A percentile compares a stretch with the other conserved stretches of the same genome.
phyloP scores from a whole-genome alignment of 30 jellyfish, hydroid and myxozoan species.

The Phacellophora camtschatica region DNA sequence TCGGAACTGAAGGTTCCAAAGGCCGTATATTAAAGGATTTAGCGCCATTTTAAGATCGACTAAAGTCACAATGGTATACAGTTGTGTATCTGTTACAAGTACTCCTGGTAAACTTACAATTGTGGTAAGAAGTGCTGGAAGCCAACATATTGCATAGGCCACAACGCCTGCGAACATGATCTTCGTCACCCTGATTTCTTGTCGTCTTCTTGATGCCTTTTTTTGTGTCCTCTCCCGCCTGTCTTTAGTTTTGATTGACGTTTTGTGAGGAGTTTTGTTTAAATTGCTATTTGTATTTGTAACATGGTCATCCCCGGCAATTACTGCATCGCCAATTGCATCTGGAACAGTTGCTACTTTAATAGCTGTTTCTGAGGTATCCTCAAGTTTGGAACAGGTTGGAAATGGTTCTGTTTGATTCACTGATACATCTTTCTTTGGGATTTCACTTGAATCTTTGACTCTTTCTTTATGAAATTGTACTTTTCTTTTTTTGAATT shows the following conservation, averaged over 20 bases:
- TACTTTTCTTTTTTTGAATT: too few species aligned
- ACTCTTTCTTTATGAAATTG: not conserved
- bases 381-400: not conserved
- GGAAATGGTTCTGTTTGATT: not conserved
- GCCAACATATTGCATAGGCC: slow-evolving; percentile 77
- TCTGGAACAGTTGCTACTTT: not conserved
- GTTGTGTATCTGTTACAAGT: not conserved
- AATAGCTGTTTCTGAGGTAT: not conserved
- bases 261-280: not conserved
- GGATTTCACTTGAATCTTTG: not conserved
- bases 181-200: slow-evolving; percentile 59
- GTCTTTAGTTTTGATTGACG: not conserved
- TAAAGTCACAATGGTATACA: slow-evolving; percentile 35
- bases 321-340: not conserved
- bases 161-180: slow-evolving; percentile 57
- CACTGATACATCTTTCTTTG: not conserved
- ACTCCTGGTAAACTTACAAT: slow-evolving; percentile 12
- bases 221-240: not conserved
- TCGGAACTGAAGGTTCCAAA: slow-evolving; percentile 56
- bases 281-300: too few species aligned
- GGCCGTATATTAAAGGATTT: slow-evolving; percentile 77
- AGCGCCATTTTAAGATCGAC: slow-evolving; percentile 60
- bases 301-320: not conserved
- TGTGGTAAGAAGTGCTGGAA: slow-evolving; percentile 64
- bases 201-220: not conserved